These are phyloP conservation scores for Agrypnia vestita DNA, from an alignment of 1,140 invertebrate species.

Conservation along the genomic window DNA sequence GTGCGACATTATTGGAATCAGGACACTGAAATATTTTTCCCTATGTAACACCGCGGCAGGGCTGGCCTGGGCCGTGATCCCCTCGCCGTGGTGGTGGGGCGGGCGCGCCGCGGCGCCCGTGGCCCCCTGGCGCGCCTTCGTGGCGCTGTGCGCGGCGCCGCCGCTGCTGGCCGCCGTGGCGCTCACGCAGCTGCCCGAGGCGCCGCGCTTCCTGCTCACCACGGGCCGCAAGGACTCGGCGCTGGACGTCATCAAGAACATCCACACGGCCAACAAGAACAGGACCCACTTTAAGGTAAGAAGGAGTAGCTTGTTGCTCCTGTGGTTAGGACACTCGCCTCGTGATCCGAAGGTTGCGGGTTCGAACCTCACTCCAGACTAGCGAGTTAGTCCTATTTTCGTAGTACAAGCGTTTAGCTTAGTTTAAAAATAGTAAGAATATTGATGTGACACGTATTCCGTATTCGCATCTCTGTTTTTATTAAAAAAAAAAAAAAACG, in stretches of 20 bases:
- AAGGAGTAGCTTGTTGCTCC: too few species aligned
- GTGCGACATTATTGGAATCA: too few species aligned
- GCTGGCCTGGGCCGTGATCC: conserved; percentile 73
- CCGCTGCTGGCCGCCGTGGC: conserved; percentile 77
- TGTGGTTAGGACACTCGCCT: too few species aligned
- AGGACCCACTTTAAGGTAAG: conserved; percentile 58
- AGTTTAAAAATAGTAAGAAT: too few species aligned
- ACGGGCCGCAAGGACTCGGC: conserved; percentile 72
- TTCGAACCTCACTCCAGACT: too few species aligned
- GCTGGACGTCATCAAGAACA: conserved; percentile 71
- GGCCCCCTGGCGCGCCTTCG: conserved; percentile 84
- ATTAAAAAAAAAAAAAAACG: too few species aligned
- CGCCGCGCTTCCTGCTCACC: conserved; percentile 76
- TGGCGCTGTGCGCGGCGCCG: conserved; percentile 79
- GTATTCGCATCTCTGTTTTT: too few species aligned
- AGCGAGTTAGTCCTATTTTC: too few species aligned
- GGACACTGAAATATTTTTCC: too few species aligned
- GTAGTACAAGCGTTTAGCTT: too few species aligned
- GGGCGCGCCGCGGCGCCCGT: conserved; percentile 62
- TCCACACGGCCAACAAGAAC: conserved; percentile 74
- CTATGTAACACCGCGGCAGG: conserved; percentile 62
- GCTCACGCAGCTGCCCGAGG: conserved; percentile 84
- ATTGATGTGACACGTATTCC: too few species aligned
- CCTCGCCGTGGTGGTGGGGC: conserved; percentile 64
- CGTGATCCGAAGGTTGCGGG: too few species aligned